A percentile compares a stretch with the other conserved stretches of the same genome.
phyloP scores from a whole-genome alignment of 2,797 vertebrate species.

The Muscicapa striata region DNA sequence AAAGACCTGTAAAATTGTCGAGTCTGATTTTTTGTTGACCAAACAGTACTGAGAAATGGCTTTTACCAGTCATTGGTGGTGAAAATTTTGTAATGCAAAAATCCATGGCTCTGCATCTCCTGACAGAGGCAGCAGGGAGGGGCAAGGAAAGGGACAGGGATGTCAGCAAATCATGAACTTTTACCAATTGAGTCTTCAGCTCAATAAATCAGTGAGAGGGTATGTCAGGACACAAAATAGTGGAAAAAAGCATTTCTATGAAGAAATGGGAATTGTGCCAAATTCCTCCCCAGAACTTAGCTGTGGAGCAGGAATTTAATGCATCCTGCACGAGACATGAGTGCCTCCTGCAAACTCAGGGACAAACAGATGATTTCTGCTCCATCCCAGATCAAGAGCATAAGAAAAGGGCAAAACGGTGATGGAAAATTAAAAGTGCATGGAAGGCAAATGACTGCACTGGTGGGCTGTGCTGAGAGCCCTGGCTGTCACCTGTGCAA shows the following conservation, averaged over 20 bases:
- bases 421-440: not conserved
- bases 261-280: not conserved
- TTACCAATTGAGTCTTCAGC: not conserved
- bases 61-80: rapidly evolving
- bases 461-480: not conserved
- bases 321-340: rapidly evolving
- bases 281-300: not conserved
- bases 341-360: not conserved
- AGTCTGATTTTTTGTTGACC: not conserved
- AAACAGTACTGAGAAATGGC: not conserved
- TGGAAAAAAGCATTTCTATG: rapidly evolving
- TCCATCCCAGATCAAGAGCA: rapidly evolving
- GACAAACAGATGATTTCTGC: not conserved
- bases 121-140: not conserved
- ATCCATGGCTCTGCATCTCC: rapidly evolving
- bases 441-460: not conserved
- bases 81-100: not conserved
- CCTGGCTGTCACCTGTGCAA: rapidly evolving
- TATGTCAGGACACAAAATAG: not conserved
- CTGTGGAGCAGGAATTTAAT: not conserved
- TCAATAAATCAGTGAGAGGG: not conserved
- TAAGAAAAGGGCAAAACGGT: not conserved
- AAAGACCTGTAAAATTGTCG: rapidly evolving
- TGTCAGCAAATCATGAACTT: rapidly evolving
- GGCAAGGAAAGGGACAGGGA: not conserved